Base-by-base conservation (phyloP, 2,888 invertebrate genomes). In the Zelleria hepariella region DNA sequence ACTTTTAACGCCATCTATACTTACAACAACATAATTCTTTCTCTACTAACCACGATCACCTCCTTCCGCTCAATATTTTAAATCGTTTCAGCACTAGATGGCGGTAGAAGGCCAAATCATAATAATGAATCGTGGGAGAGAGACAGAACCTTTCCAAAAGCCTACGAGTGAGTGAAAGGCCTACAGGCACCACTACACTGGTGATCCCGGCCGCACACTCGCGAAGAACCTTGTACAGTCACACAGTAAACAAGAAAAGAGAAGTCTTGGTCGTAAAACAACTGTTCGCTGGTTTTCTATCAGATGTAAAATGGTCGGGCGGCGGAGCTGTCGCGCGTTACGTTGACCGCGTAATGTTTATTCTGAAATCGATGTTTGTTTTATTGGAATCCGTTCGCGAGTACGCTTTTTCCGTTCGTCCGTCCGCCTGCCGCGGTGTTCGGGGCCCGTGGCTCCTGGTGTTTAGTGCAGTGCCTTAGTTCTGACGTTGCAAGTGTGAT, bases 241-340 rank as follows among this genome's bases (percentile, higher is more conserved):
- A 75, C 77, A 74, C 77, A 77, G 75, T 78, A 78, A 75, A 86
- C 85, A 86, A 81, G 86, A 84, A 86, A 86, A 86, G 86, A 87
- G 87, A 87, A 86, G 86, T n/a, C n/a, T n/a, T n/a, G n/a, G n/a
- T 87, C 86, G 87, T 86, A 86, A 86, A 86, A 87, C 88, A 86
- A 87, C 75, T 73, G 76, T 69, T 71, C 73, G 73, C 77, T 78
- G 81, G 77, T 85, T 84, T 87, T 86, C 86, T 85, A 87, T 89
- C 87, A 88, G 87, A 88, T 83, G 89, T 86, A 86, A 86, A 88
- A 86, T 86, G 88, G 86, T 82, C 86, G 88, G 75, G 84, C 82
- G 84, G 83, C 80, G 78, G 85, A 83, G 82, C 82, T 32, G 53
- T 49, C 7, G 23, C 23, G 20, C 68, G 85, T 71, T 42, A 42